Evolutionary conservation across 2,113 vertebrate genomes (phyloP).

Genomic region (Amazona guildingii): DNA sequence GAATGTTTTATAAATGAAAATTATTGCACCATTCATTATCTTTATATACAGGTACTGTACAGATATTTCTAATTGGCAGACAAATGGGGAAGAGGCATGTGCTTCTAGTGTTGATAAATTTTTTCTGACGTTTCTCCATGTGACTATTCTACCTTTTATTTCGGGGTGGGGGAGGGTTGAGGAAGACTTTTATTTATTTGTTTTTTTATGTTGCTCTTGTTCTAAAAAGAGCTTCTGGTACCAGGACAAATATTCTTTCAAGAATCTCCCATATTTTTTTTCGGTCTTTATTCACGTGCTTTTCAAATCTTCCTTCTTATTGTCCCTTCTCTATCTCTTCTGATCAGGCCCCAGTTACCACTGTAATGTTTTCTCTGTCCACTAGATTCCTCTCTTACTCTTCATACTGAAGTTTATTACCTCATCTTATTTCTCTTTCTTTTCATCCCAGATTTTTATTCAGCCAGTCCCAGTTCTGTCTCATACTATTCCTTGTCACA

Average conservation of each 20-base stretch:
- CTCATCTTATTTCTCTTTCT: not conserved
- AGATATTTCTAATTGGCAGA: not conserved
- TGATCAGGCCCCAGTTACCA: not conserved
- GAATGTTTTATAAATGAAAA: not conserved
- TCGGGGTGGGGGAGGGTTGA: too few relatives aligned
- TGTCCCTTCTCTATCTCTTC: not conserved
- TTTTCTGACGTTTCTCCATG: not conserved
- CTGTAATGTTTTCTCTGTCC: not conserved
- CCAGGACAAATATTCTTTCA: not conserved
- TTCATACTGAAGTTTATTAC: not conserved
- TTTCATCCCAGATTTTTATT: not conserved
- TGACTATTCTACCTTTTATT: not conserved
- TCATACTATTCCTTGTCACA: not conserved
- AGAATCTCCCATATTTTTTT: not conserved
- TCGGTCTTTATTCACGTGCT: not conserved
- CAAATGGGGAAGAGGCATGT: not conserved
- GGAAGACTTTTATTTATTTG: not conserved
- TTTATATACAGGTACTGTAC: not conserved
- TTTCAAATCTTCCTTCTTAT: not conserved
- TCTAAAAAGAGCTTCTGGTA: not conserved
- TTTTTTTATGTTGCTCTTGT: not conserved
- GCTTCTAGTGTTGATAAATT: not conserved
- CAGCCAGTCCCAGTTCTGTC: not conserved
- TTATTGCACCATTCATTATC: not conserved
- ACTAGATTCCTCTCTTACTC: not conserved